Conservation (phyloP, 2,888 invertebrate species). For the Acronicta psi region DNA sequence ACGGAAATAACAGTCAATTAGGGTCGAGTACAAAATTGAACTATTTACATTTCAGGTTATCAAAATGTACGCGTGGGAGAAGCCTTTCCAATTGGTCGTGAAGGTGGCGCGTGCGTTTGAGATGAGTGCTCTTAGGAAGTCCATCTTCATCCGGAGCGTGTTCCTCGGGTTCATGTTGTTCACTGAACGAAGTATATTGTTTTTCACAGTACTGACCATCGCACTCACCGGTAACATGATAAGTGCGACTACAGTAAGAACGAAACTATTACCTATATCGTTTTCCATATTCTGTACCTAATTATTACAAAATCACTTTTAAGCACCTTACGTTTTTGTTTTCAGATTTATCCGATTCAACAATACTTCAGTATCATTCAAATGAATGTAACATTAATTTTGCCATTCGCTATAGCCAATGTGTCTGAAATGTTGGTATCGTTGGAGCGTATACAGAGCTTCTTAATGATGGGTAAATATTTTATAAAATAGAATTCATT, state of each 20-base stretch:
- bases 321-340: conserved; percentile 48
- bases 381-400: conserved; percentile 87
- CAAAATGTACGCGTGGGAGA: conserved; percentile 98
- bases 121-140: conserved; percentile 87
- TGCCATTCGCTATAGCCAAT: conserved; percentile 87
- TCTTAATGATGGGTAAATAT: conserved; percentile 84
- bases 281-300: neutral
- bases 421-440: conserved; percentile 89
- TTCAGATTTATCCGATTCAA: conserved; percentile 89
- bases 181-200: conserved; percentile 92
- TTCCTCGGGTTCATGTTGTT: conserved; percentile 92
- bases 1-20: neutral
- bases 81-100: conserved; percentile 93
- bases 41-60: conserved; percentile 90
- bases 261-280: no score
- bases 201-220: conserved; percentile 87
- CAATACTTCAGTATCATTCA: conserved; percentile 89
- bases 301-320: neutral
- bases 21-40: neutral
- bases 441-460: conserved; percentile 88
- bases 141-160: conserved; percentile 90
- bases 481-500: conserved; percentile 7
- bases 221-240: conserved; percentile 75
- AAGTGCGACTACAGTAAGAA: conserved; percentile 76
- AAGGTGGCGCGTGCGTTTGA: conserved; percentile 88